Conservation (phyloP, 2,113 vertebrate species). For the Oenanthe oenanthe region DNA sequence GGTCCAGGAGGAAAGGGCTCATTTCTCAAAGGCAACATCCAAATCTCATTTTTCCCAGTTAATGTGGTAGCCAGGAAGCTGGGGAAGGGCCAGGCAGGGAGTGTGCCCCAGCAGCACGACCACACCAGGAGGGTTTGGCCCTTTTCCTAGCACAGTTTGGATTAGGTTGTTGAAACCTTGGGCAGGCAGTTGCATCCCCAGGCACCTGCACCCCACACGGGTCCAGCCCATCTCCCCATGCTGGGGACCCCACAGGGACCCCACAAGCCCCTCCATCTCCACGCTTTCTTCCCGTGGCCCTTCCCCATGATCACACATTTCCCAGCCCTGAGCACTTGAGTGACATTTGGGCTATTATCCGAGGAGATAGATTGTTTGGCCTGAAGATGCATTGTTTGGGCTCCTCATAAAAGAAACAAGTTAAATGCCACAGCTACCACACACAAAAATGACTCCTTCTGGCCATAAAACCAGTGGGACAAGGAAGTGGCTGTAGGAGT, state of each 20-base stretch:
- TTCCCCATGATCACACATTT: conserved; percentile 38
- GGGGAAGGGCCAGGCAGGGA: background rate
- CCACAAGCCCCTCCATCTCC: background rate
- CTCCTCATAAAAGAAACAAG: conserved; percentile 72
- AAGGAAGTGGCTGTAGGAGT: conserved; percentile 67
- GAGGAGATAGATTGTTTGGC: conserved; percentile 62
- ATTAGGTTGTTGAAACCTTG: conserved; percentile 61
- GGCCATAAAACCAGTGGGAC: conserved; percentile 65
- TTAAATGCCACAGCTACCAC: conserved; percentile 58
- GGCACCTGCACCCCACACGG: background rate
- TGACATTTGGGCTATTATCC: conserved; percentile 40
- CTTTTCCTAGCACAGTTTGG: conserved; percentile 24
- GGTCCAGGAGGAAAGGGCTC: background rate
- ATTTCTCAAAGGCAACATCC: background rate
- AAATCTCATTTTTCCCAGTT: background rate
- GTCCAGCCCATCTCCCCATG: background rate
- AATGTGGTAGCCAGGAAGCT: background rate
- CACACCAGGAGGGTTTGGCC: background rate
- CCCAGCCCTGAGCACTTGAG: conserved; percentile 37
- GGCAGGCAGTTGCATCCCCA: background rate
- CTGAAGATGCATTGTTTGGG: conserved; percentile 73
- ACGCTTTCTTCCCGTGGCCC: conserved; percentile 4
- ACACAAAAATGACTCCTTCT: conserved; percentile 67
- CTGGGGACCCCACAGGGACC: background rate
- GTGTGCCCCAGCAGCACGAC: background rate